phyloP scores from a whole-genome alignment of 2,113 vertebrate genomes.

The Melanerpes formicivorus region DNA sequence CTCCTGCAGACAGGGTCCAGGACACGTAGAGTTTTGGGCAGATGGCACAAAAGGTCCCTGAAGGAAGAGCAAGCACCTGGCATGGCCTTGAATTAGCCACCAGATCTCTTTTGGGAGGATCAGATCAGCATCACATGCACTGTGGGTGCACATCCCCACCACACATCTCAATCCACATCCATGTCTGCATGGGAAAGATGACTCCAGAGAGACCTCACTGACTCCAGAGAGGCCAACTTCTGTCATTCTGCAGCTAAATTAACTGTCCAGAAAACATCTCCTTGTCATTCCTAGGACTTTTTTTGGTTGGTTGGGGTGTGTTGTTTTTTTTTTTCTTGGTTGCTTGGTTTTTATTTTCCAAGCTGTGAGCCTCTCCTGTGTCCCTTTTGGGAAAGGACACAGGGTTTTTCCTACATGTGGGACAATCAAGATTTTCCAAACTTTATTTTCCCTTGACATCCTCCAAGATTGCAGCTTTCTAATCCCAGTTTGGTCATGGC shows the following conservation, averaged over 20 bases:
- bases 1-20: neutral
- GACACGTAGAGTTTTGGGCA: accelerated
- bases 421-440: neutral
- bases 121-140: too few relatives aligned
- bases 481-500: neutral
- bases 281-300: neutral
- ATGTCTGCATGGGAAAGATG: neutral
- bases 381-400: neutral
- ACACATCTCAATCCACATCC: accelerated
- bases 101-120: neutral
- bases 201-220: neutral
- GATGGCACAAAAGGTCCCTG: neutral
- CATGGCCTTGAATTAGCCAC: neutral
- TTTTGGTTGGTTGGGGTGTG: too few relatives aligned
- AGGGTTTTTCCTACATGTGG: neutral
- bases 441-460: neutral
- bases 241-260: neutral
- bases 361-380: neutral
- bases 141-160: neutral
- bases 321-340: too few relatives aligned
- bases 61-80: neutral
- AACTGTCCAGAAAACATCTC: neutral
- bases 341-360: neutral
- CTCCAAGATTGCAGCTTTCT: neutral
- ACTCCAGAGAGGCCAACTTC: neutral